These are phyloP conservation scores for Campaea margaritaria DNA, from an alignment of 2,888 invertebrate species.

Conservation along the genomic window DNA sequence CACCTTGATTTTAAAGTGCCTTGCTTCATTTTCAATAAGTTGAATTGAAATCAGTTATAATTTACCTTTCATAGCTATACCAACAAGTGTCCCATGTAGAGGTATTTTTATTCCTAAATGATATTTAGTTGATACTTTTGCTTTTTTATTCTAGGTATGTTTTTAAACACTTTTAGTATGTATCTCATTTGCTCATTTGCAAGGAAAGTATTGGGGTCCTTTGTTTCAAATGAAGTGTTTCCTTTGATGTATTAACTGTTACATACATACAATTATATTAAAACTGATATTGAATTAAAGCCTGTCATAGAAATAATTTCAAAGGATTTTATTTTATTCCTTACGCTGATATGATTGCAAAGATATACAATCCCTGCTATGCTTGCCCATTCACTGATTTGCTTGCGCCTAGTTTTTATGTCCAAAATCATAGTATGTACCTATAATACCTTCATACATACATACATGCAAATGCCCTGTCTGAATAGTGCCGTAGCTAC, in stretches of 20 bases:
- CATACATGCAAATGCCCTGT: too few relatives aligned
- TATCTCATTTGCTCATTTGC: constrained; percentile 54
- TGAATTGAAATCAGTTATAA: constrained; percentile 59
- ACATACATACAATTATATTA: constrained; percentile 70
- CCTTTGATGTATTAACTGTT: constrained; percentile 66
- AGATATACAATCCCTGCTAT: too few relatives aligned
- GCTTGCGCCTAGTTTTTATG: too few relatives aligned
- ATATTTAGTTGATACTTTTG: constrained; percentile 67
- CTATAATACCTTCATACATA: too few relatives aligned
- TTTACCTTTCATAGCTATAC: constrained; percentile 58
- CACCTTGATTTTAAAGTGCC: constrained; percentile 79
- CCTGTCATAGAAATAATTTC: constrained; percentile 65
- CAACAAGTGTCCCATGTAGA: constrained; percentile 41
- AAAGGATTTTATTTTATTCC: constrained; percentile 47
- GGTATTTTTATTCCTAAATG: constrained; percentile 44
- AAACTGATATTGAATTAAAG: constrained; percentile 81
- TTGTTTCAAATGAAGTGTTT: constrained; percentile 60
- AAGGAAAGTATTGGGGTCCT: constrained; percentile 52
- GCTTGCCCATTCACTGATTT: too few relatives aligned
- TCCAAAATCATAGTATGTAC: too few relatives aligned
- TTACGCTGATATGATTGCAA: neutral
- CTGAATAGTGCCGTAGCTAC: too few relatives aligned
- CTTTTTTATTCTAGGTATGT: constrained; percentile 64
- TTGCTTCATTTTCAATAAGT: constrained; percentile 67
- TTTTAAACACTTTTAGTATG: constrained; percentile 67